Percentiles rank a stretch among this genome's conserved stretches.
phyloP scores from a whole-genome alignment of 2,797 vertebrate species.

The Catostomus latipinnis region DNA sequence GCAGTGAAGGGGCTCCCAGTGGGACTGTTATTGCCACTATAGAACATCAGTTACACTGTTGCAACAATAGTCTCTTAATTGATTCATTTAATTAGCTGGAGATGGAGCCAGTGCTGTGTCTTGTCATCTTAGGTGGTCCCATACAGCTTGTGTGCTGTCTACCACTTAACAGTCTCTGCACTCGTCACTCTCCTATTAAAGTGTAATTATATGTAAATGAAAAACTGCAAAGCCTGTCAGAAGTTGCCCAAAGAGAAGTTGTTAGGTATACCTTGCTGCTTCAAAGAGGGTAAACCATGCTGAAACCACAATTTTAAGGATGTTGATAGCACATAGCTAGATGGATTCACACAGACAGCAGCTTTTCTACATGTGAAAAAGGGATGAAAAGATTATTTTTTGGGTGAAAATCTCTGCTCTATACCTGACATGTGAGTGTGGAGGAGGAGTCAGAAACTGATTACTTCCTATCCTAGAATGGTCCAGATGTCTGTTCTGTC shows the following conservation, averaged over 20 bases:
- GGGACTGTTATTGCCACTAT: conserved; percentile 91
- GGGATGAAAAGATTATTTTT: background rate
- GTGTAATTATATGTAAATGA: conserved; percentile 83
- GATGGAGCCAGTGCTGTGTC: conserved; percentile 86
- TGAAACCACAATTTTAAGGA: conserved; percentile 47
- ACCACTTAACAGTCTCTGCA: conserved; percentile 75
- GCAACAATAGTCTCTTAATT: conserved; percentile 97
- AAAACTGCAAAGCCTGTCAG: conserved; percentile 68
- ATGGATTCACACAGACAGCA: conserved; percentile 51
- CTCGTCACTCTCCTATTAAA: conserved; percentile 81
- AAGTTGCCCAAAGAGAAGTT: conserved; percentile 69
- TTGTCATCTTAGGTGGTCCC: conserved; percentile 86
- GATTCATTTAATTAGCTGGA: conserved; percentile 99
- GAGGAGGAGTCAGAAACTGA: conserved; percentile 65
- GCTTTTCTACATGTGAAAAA: background rate
- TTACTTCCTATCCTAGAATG: conserved; percentile 82
- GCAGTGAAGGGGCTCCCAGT: conserved; percentile 88
- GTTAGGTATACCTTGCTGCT: conserved; percentile 38
- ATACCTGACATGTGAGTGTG: conserved; percentile 37
- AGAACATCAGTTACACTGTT: conserved; percentile 97
- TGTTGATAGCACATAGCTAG: conserved; percentile 50
- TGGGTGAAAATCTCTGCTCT: background rate
- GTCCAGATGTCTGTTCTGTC: conserved; percentile 81
- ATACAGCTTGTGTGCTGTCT: conserved; percentile 68
- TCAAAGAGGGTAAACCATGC: conserved; percentile 14